These are phyloP conservation scores for Chunga burmeisteri DNA, from an alignment of 2,113 vertebrate genomes.

Conservation along the genomic window DNA sequence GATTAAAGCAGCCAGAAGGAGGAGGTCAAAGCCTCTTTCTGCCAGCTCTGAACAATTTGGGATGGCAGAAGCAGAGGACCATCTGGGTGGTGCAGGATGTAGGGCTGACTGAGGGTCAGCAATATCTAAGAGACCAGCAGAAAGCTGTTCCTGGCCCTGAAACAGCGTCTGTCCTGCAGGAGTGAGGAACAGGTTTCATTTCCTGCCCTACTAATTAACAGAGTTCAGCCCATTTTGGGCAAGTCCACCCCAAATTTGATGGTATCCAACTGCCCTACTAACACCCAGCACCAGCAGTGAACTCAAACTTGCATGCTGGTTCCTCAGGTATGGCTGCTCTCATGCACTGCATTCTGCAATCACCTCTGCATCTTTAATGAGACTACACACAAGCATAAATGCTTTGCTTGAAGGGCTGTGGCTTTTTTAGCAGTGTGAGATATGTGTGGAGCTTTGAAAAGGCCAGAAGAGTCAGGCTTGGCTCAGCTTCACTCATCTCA, in stretches of 20 bases:
- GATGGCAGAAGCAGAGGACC: background rate
- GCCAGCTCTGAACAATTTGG: background rate
- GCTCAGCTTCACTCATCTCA: background rate
- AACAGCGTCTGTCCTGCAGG: background rate
- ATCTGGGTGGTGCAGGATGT: background rate
- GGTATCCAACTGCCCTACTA: background rate
- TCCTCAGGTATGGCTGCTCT: background rate
- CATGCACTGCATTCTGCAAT: background rate
- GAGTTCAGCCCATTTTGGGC: background rate
- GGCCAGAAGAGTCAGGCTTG: background rate
- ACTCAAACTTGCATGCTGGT: background rate
- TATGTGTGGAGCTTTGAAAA: background rate
- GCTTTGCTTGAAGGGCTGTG: fast-evolving
- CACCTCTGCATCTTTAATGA: background rate
- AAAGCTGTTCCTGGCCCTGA: background rate
- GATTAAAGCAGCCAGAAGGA: background rate
- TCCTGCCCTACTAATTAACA: background rate
- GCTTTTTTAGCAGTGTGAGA: background rate
- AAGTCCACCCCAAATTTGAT: background rate
- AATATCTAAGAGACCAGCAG: background rate
- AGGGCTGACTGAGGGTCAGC: background rate
- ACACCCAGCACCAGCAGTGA: background rate
- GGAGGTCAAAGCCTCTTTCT: background rate
- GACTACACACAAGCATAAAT: background rate
- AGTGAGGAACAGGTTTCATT: background rate